Conservation (phyloP, 2,888 invertebrate species). For the Phortica okadai region DNA sequence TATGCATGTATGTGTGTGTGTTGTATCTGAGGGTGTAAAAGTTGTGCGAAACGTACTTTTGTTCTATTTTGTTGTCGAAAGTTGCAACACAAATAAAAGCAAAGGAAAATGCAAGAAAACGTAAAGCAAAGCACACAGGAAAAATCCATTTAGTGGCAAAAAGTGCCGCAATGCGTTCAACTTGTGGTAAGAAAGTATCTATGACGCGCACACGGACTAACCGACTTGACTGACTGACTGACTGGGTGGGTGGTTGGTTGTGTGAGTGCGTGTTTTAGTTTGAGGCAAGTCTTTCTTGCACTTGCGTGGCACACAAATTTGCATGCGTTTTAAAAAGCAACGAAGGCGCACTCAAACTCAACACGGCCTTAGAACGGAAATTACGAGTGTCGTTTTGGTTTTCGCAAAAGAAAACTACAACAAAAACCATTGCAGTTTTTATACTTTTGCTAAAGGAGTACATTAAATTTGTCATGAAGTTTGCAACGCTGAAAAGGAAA, state of each 20-base stretch:
- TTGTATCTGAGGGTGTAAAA: conserved; percentile 16
- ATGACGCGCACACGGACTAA: neutral
- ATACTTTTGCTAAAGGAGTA: neutral
- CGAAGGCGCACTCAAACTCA: neutral
- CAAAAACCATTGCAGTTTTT: too few species aligned
- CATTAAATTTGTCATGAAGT: too few species aligned
- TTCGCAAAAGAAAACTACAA: neutral
- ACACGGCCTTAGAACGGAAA: conserved; percentile 41
- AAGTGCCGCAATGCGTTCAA: conserved; percentile 30
- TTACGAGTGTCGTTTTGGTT: conserved; percentile 40
- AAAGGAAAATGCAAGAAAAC: neutral
- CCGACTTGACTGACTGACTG: neutral
- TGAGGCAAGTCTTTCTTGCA: neutral
- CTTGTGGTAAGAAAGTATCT: conserved; percentile 3
- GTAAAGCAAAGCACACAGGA: conserved; percentile 12
- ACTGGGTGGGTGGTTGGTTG: neutral
- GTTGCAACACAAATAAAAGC: conserved; percentile 3
- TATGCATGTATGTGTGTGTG: neutral
- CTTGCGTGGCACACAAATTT: conserved; percentile 14
- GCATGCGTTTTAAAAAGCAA: conserved; percentile 6
- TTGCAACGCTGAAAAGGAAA: too few species aligned
- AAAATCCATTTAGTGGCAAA: conserved; percentile 27
- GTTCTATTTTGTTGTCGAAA: neutral
- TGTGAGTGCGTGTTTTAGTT: too few species aligned
- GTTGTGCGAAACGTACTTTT: conserved; percentile 8